Percentiles rank a stretch among this genome's conserved stretches.
These are phyloP conservation scores for Anas bahamensis DNA, from an alignment of 2,797 vertebrate genomes.

Conservation along the genomic window DNA sequence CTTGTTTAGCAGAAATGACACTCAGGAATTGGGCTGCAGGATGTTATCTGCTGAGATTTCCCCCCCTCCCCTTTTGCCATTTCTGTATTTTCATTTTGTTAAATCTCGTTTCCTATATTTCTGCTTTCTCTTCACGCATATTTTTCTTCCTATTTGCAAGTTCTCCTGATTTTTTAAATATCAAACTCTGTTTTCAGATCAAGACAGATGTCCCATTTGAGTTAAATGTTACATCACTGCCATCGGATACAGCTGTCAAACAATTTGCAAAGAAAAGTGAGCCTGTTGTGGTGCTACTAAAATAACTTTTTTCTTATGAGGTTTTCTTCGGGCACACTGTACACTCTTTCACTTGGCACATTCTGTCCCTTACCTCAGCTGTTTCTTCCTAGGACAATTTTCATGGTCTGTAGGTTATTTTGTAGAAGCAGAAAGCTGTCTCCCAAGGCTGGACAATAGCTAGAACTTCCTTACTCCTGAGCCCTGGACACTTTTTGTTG, in stretches of 20 bases:
- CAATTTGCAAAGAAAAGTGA: background rate
- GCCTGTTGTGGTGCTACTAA: background rate
- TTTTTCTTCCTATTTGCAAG: background rate
- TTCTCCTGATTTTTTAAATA: background rate
- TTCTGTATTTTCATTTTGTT: conserved; percentile 23
- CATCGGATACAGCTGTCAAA: background rate
- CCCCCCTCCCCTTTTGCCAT: background rate
- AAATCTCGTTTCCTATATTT: background rate
- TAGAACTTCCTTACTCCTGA: background rate
- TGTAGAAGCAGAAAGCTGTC: background rate
- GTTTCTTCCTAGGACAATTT: background rate
- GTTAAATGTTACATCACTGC: background rate
- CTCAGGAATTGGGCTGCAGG: rapidly evolving
- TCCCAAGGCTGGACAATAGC: background rate
- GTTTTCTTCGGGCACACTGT: background rate
- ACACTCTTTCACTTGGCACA: background rate
- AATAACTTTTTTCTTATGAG: background rate
- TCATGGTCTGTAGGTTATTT: background rate
- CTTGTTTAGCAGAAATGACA: background rate
- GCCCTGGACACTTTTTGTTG: background rate
- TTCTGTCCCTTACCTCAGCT: background rate
- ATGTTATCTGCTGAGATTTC: background rate
- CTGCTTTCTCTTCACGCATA: conserved; percentile 11
- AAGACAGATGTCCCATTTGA: background rate
- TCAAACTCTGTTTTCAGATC: background rate